Conservation (phyloP, 2,888 invertebrate genomes). For the Alloplasta piceator region DNA sequence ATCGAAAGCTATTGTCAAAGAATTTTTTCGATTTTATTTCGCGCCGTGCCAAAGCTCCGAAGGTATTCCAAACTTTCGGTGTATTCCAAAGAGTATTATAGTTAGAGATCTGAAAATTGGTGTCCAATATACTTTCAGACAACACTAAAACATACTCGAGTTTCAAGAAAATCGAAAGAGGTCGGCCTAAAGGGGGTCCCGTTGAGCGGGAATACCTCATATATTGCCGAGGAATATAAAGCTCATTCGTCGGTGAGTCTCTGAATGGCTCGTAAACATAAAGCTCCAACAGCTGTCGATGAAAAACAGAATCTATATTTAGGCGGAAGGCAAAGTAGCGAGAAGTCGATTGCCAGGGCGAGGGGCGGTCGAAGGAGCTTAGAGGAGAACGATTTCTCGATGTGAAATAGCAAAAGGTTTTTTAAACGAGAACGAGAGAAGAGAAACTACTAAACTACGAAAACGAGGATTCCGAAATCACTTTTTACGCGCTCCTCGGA, state of each 20-base stretch:
- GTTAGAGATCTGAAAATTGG: too few species aligned
- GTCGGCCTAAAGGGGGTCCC: too few species aligned
- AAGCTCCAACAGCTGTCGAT: constrained; percentile 80
- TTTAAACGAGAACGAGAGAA: not conserved
- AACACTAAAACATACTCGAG: too few species aligned
- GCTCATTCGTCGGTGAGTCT: constrained; percentile 76
- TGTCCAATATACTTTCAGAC: too few species aligned
- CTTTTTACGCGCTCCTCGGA: not conserved
- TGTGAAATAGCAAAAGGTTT: constrained; percentile 24
- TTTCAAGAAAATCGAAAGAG: too few species aligned
- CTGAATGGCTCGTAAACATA: constrained; percentile 80
- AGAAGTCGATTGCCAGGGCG: constrained; percentile 42
- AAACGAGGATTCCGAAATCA: not conserved
- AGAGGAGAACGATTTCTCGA: constrained; percentile 33
- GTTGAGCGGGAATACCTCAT: too few species aligned
- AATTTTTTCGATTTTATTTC: too few species aligned
- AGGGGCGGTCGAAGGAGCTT: constrained; percentile 23
- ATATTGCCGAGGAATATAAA: constrained; percentile 71
- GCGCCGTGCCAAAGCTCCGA: too few species aligned
- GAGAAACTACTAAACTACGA: too few species aligned
- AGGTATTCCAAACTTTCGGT: too few species aligned
- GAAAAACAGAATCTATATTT: constrained; percentile 81
- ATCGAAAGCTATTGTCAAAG: too few species aligned
- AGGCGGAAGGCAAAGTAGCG: constrained; percentile 67
- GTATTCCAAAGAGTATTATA: too few species aligned